Conservation (phyloP, 1,140 invertebrate species). For the Papilio glaucus region DNA sequence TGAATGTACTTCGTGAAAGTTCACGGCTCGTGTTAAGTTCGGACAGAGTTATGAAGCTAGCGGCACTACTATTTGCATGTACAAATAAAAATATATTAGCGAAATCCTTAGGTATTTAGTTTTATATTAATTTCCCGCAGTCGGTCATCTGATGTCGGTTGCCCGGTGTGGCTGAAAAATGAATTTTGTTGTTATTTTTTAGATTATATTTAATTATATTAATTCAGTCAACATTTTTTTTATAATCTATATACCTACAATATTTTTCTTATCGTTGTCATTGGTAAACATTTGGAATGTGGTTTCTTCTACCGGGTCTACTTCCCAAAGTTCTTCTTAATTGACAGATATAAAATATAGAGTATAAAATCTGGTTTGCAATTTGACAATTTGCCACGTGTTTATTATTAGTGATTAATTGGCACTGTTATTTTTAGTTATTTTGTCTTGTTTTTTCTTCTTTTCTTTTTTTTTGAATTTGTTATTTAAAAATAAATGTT, state of each 20-base stretch:
- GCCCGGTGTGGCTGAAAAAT: slow-evolving; percentile 62
- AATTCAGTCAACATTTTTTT: slow-evolving; percentile 70
- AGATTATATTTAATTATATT: slow-evolving; percentile 76
- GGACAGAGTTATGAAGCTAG: slow-evolving; percentile 64
- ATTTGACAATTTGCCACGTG: slow-evolving; percentile 13
- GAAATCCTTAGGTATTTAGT: slow-evolving; percentile 61
- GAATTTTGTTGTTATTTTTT: slow-evolving; percentile 78
- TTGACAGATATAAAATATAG: slow-evolving; percentile 9
- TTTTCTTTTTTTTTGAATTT: slow-evolving; percentile 63
- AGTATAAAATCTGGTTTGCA: not conserved
- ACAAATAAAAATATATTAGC: slow-evolving; percentile 77
- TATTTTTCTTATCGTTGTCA: slow-evolving; percentile 61
- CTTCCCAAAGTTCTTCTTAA: not conserved
- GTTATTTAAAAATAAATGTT: slow-evolving; percentile 77
- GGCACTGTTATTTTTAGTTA: slow-evolving; percentile 79
- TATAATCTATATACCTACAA: slow-evolving; percentile 61
- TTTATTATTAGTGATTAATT: slow-evolving; percentile 62
- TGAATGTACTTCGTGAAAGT: slow-evolving; percentile 42
- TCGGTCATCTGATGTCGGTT: slow-evolving; percentile 51
- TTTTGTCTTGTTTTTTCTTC: slow-evolving; percentile 67
- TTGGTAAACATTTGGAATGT: slow-evolving; percentile 55
- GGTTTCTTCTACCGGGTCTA: slow-evolving; percentile 42
- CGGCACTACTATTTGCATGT: slow-evolving; percentile 72
- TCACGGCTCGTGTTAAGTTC: slow-evolving; percentile 66
- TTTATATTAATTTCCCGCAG: slow-evolving; percentile 55